Evolutionary conservation across 1,140 invertebrate species (phyloP).

Genomic region (Bradynema listronoti): DNA sequence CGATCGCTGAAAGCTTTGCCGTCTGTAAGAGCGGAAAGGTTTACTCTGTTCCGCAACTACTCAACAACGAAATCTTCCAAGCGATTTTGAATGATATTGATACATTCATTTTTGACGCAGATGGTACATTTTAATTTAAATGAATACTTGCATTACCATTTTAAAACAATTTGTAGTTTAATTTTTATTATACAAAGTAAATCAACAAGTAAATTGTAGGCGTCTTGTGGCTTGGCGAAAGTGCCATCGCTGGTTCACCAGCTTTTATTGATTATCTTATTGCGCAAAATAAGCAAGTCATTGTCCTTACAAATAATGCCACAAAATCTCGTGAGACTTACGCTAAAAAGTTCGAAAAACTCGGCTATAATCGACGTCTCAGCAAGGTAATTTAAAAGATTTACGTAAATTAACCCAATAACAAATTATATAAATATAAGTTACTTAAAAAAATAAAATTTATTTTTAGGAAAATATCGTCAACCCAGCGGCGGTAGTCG

Average conservation of each 20-base stretch:
- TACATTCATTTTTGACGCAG: conserved; percentile 57
- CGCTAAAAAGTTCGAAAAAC: conserved; percentile 48
- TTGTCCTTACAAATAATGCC: conserved; percentile 55
- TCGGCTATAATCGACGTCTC: conserved; percentile 41
- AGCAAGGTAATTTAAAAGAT: no score
- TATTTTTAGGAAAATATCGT: conserved; percentile 47
- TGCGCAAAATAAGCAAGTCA: conserved; percentile 47
- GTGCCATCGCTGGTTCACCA: conserved; percentile 44
- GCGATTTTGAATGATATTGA: conserved; percentile 42
- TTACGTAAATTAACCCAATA: no score
- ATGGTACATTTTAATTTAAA: no score
- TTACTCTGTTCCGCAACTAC: conserved; percentile 7
- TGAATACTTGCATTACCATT: no score
- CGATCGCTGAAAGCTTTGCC: no score
- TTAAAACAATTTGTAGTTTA: no score
- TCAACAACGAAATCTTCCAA: conserved; percentile 35
- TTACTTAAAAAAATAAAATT: no score
- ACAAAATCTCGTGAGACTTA: conserved; percentile 53
- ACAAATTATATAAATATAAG: no score
- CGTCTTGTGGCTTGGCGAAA: conserved; percentile 52
- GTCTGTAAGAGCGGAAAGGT: neutral
- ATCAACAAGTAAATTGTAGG: no score
- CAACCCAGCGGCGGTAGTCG: conserved; percentile 54
- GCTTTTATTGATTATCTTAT: conserved; percentile 46
- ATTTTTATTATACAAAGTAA: no score